Evolutionary conservation across 2,888 invertebrate genomes (phyloP), one percentile per base, ranked within the genome.

Genomic region (Tridacna gigas): DNA sequence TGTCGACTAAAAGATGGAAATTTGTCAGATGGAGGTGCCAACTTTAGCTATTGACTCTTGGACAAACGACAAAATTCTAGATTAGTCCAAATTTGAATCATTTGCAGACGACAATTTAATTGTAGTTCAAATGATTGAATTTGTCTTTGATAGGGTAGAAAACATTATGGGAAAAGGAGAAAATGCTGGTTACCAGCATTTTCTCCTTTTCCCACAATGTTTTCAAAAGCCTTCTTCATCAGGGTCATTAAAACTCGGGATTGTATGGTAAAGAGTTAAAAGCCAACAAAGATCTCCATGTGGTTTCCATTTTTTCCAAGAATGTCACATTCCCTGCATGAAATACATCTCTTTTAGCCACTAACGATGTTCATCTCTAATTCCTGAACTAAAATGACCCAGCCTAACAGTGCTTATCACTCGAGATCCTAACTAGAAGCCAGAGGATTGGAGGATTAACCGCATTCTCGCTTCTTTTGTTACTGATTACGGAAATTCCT

Each of bases 351-450:
- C 7, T 37, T 37, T 37, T 7, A 37, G 37, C 37, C 37, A 37
- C 37, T 37, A 37, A 37, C 37, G 37, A 37, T 37, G 3, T 37
- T 37, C 20, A 20, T 56, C 56, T 56, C 56, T 56, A 67, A 67
- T 45, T 28, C 15, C 3, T 67, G 37, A 67, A 67, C 67, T 45
- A 20, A 67, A 45, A 67, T 67, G 67, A 67, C 67, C 67, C 67
- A 67, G 67, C 67, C 67, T 66, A 67, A 20, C 45, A 67, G 37
- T 37, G 67, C 67, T 67, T 67, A 67, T 67, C 67, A 67, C 45
- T 5, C 45, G 15, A 9, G 15, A 45, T 45, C 18, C 15, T 45
- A 9, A 37, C 37, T 37, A 37, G 37, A 37, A 37, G 3, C 37
- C 37, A 45, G 0, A 7, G 56, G 20, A 45, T 28, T 28, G 45